Evolutionary conservation across 2,113 vertebrate species (phyloP).

Genomic region (Motacilla alba): DNA sequence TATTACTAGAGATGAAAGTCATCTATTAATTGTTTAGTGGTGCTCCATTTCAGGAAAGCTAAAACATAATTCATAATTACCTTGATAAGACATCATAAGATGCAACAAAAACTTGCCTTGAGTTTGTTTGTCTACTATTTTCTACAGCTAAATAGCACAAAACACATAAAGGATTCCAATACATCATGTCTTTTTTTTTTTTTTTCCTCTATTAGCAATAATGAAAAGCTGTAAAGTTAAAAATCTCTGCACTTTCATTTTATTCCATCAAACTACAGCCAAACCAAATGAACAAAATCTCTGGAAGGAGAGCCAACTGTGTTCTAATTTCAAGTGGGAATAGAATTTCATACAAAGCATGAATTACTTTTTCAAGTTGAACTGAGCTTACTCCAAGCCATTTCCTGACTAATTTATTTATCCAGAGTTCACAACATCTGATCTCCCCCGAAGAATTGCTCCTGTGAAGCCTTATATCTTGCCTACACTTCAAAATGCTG

Average conservation of each 20-base stretch:
- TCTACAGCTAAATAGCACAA: not conserved
- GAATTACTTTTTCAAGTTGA: not conserved
- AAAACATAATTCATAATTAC: not conserved
- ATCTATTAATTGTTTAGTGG: not conserved
- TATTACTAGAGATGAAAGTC: not conserved
- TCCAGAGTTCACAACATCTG: not conserved
- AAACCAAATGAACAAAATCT: not conserved
- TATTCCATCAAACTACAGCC: not conserved
- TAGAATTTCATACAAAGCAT: not conserved
- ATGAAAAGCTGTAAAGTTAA: not conserved
- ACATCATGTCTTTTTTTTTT: no score
- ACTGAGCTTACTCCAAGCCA: not conserved
- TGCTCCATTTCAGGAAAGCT: not conserved
- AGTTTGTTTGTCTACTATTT: not conserved
- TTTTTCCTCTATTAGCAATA: not conserved
- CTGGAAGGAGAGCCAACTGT: not conserved
- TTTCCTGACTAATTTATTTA: slow-evolving; percentile 15
- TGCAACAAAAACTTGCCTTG: not conserved
- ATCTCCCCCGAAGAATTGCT: not conserved
- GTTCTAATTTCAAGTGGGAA: not conserved
- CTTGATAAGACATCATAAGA: not conserved
- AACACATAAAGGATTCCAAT: not conserved
- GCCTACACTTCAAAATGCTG: not conserved
- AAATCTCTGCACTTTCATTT: not conserved
- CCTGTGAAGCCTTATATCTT: not conserved